Evolutionary conservation across 2,113 vertebrate genomes (phyloP).

Genomic region (Cariama cristata): DNA sequence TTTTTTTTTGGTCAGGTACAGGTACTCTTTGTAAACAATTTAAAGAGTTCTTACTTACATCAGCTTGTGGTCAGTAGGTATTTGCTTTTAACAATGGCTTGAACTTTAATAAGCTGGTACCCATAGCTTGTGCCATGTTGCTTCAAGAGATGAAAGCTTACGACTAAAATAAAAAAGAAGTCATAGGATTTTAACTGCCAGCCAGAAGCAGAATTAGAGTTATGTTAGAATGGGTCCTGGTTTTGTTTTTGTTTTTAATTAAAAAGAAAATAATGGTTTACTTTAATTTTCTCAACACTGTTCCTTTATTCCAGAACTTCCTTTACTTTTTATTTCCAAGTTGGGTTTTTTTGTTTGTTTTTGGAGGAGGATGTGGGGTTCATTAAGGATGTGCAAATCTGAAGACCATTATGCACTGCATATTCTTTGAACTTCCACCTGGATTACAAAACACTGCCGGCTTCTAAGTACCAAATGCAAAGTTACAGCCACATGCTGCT

Average conservation of each 20-base stretch:
- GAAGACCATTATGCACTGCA: not conserved
- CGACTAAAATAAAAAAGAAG: constrained; percentile 68
- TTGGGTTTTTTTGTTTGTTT: not conserved
- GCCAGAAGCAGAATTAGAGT: constrained; percentile 17
- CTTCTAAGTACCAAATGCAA: not conserved
- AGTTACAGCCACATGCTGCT: not conserved
- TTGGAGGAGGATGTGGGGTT: not conserved
- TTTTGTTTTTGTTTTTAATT: not conserved
- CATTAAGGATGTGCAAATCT: not conserved
- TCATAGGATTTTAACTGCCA: constrained; percentile 52
- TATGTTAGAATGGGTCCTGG: not conserved
- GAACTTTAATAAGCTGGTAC: constrained; percentile 71
- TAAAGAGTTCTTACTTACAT: constrained; percentile 56
- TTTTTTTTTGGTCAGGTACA: not conserved
- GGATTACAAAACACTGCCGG: not conserved
- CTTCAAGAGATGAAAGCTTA: constrained; percentile 69
- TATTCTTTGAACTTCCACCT: not conserved
- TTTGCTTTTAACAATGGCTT: constrained; percentile 75
- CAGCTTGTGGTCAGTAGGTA: constrained; percentile 65
- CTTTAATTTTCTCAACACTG: constrained; percentile 21
- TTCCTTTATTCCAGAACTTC: constrained; percentile 25
- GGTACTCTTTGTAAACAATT: constrained; percentile 75
- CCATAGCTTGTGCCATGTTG: constrained; percentile 49
- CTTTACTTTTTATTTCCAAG: not conserved
- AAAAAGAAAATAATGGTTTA: not conserved